These are phyloP conservation scores for Bucco capensis DNA, from an alignment of 2,113 vertebrate genomes.

Conservation along the genomic window DNA sequence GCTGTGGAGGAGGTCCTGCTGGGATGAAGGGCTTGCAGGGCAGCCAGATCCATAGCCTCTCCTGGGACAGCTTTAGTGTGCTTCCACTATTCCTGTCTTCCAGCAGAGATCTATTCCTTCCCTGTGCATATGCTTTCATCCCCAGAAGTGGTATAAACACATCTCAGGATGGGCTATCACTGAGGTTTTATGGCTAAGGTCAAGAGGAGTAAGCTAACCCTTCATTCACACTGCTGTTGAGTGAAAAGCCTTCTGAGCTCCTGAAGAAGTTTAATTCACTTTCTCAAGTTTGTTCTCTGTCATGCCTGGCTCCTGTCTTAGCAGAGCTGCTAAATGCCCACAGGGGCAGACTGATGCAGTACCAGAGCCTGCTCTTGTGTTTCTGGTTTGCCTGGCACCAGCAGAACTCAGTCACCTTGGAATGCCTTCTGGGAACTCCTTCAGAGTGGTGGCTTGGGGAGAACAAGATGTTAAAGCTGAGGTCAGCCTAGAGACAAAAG, in stretches of 20 bases:
- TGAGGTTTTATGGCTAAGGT: neutral
- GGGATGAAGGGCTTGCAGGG: neutral
- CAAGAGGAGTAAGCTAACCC: neutral
- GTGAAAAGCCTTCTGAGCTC: neutral
- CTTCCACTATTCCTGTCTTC: neutral
- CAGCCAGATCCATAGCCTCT: neutral
- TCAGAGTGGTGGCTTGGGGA: neutral
- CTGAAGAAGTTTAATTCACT: constrained; percentile 35
- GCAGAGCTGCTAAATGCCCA: constrained; percentile 7
- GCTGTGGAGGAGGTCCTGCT: too few relatives aligned
- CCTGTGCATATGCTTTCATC: neutral
- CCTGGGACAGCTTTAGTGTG: neutral
- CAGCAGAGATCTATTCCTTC: neutral
- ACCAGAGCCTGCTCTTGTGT: neutral
- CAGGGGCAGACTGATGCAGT: neutral
- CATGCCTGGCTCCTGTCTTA: neutral
- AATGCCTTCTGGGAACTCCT: neutral
- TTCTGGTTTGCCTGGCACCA: neutral
- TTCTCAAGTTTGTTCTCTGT: constrained; percentile 24
- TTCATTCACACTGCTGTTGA: neutral
- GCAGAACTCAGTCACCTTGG: neutral
- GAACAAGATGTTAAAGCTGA: too few relatives aligned
- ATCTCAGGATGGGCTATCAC: neutral
- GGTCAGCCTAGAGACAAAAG: too few relatives aligned
- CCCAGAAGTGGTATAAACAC: neutral